Evolutionary conservation across 2,888 invertebrate species (phyloP), one percentile per base, ranked within the genome.

Genomic region (Furcula furcula): DNA sequence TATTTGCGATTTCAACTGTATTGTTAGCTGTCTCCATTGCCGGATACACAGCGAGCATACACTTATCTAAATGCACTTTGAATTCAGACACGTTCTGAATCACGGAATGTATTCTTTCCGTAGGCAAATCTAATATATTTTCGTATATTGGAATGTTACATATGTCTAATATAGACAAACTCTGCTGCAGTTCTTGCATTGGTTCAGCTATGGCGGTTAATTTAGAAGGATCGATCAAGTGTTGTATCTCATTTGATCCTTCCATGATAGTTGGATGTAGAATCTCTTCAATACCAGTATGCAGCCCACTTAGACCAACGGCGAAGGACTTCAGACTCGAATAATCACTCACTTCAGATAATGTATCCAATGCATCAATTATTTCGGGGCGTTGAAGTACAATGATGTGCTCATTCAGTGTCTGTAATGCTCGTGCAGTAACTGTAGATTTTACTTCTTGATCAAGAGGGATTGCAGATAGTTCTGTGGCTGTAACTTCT

Each of bases 131-230:
- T 65, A 78, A 54, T 49, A 78, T 66, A 62, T 76, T 66, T 72
- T 83, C 80, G 51, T 72, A 81, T 53, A 78, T 58, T 73, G 80
- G 77, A 76, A 85, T 80, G 72, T 83, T 77, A 55, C 53, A 69
- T 36, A 57, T 55, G 48, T 84, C 79, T 63, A 85, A 51, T 29
- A 78, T 63, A 29, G 77, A 79, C 36, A 88, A 66, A 62, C 71
- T 67, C 49, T 83, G 69, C 20, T 76, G 75, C 7, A 86, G 50
- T 41, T 79, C 78, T 45, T 75, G 76, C 66, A 86, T 72, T 0
- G 86, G 86, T 31, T 81, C 72, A 14, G 81, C 80, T 36, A 90
- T 72, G 7, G 65, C 64, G 28, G 61, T 52, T 29, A 88, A 53
- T 51, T 78, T 77, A 4, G 71, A 55, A 9, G 72, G 52, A 38